phyloP scores from a whole-genome alignment of 2,113 vertebrate genomes.

The Melanerpes formicivorus region DNA sequence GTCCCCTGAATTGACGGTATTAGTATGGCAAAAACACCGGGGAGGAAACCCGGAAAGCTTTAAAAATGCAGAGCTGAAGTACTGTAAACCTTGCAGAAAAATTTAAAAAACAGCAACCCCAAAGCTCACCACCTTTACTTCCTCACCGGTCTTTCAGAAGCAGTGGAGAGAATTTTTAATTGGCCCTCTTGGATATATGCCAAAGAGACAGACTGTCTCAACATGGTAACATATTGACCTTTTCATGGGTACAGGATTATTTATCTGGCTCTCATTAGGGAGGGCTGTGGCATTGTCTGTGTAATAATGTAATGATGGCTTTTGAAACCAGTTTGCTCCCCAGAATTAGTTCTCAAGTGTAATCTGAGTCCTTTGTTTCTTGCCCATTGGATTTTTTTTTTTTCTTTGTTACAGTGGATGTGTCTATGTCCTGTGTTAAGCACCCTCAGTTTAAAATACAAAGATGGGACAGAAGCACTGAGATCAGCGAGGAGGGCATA shows the following conservation, averaged over 20 bases:
- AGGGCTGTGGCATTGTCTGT: constrained; percentile 10
- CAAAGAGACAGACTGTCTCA: constrained; percentile 19
- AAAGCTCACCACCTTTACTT: neutral
- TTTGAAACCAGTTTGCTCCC: constrained; percentile 50
- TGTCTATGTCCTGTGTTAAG: neutral
- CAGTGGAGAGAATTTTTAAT: constrained; percentile 40
- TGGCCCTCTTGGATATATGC: constrained; percentile 8
- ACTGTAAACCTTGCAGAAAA: neutral
- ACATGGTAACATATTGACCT: constrained; percentile 61
- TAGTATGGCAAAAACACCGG: neutral
- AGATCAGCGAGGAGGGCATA: neutral
- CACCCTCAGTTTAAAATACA: neutral
- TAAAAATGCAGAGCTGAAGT: neutral
- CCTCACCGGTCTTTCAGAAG: neutral
- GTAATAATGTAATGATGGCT: constrained; percentile 38
- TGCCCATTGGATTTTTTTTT: too few relatives aligned
- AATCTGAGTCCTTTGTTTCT: neutral
- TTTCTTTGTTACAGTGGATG: neutral
- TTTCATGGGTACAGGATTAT: constrained; percentile 58
- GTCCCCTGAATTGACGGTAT: neutral
- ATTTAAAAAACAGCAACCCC: neutral
- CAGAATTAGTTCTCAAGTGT: neutral
- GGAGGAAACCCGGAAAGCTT: neutral
- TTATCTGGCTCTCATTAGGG: constrained; percentile 52
- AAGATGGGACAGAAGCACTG: neutral